These are phyloP conservation scores for Dendroctonus ponderosae DNA, from an alignment of 1,140 invertebrate genomes.

Conservation along the genomic window DNA sequence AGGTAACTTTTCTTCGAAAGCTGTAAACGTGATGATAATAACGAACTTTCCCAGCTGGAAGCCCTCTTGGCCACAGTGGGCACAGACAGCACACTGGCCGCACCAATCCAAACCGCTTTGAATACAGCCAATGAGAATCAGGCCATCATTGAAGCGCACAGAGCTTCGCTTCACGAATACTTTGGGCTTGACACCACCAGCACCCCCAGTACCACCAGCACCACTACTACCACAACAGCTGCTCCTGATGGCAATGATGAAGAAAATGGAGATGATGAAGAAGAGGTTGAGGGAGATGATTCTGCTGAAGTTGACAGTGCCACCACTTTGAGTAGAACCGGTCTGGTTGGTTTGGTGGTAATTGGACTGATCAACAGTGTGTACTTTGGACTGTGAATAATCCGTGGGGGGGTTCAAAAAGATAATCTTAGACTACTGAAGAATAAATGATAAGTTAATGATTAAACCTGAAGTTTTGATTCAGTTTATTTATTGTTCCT, in stretches of 20 bases:
- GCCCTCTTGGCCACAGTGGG: too few species aligned
- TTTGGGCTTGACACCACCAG: neutral
- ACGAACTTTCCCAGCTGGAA: neutral
- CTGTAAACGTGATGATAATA: neutral
- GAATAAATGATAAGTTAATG: neutral
- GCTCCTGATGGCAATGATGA: neutral
- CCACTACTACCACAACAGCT: neutral
- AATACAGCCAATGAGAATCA: slow-evolving; percentile 2
- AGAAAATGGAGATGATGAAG: too few species aligned
- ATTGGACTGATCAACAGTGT: neutral
- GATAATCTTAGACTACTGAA: too few species aligned
- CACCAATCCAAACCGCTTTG: neutral
- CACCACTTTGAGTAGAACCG: neutral
- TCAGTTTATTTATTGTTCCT: neutral
- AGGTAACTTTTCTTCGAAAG: slow-evolving; percentile 3
- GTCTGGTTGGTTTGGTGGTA: neutral
- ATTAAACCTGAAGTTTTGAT: neutral
- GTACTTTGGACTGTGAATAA: too few species aligned
- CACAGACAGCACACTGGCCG: neutral
- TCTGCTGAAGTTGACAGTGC: neutral
- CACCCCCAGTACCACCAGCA: neutral
- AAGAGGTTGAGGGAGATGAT: too few species aligned
- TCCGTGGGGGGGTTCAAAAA: too few species aligned
- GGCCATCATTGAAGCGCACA: neutral
- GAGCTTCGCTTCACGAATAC: neutral